Base-by-base conservation (phyloP, 2,888 invertebrate genomes). In the Didymodactylos carnosus region DNA sequence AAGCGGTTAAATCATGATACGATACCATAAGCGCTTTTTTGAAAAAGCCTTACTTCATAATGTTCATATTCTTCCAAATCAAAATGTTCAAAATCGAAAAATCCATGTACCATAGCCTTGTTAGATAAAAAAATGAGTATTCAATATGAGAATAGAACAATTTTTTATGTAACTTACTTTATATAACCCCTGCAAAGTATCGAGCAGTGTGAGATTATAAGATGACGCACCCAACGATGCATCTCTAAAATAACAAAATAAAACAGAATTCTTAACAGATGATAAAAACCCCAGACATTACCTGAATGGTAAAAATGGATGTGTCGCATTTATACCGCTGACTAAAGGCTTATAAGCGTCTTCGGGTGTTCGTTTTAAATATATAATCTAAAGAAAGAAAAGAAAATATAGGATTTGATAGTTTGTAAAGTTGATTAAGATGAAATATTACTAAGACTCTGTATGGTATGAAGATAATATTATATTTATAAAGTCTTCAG, bases 341-440 rank as follows among this genome's bases (percentile, higher is more conserved):
- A 88, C 88, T 51, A 94, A 85, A 76, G 88, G 87, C 79, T 88
- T 87, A 84, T 89, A 90, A 0, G 90, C 91, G 79, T 91, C 90
- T 76, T 89, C 89, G 0, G 94, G 92, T 25, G 89, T 88, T 80
- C 88, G 89, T 79, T 90, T 88, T 79, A 94, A 86, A 85, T 92
- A 93, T 79, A 97, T 90, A 80, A 97, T 89, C 92, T 93, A 83
- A n/a, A n/a, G n/a, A n/a, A n/a, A n/a, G n/a, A n/a, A n/a, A n/a
- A n/a, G n/a, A n/a, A n/a, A n/a, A n/a, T n/a, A n/a, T n/a, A n/a
- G n/a, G n/a, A n/a, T n/a, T n/a, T n/a, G n/a, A n/a, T n/a, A n/a
- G n/a, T n/a, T n/a, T n/a, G n/a, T n/a, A n/a, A n/a, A n/a, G n/a
- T n/a, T n/a, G n/a, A n/a, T n/a, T n/a, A n/a, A n/a, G n/a, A n/a